Evolutionary conservation across 2,888 invertebrate genomes (phyloP).

Genomic region (Eubasilissa splendida): DNA sequence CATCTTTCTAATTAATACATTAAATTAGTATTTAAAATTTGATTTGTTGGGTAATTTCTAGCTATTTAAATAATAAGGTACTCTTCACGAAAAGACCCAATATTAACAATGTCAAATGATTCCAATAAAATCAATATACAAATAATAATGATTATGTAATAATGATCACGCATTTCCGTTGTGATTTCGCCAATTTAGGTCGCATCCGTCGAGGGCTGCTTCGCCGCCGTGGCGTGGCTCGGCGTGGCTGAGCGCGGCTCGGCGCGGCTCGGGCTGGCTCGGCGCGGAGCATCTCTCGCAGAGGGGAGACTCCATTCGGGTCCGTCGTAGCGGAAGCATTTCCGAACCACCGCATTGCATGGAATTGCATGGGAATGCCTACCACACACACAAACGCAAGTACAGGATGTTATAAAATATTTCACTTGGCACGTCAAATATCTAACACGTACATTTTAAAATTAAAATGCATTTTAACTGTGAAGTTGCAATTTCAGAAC

Average conservation of each 20-base stretch:
- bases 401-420: not conserved
- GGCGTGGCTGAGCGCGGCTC: slow-evolving; percentile 2
- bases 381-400: slow-evolving; percentile 8
- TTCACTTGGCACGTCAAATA: no score
- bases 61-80: no score
- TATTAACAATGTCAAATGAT: no score
- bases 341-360: slow-evolving; percentile 57
- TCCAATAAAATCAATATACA: no score
- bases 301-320: slow-evolving; percentile 55
- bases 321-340: slow-evolving; percentile 55
- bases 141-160: no score
- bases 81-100: no score
- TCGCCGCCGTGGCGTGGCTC: not conserved
- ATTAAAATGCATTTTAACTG: no score
- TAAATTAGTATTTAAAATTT: no score
- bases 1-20: no score
- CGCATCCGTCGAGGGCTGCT: not conserved
- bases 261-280: slow-evolving; percentile 9
- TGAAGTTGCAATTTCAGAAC: no score
- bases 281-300: slow-evolving; percentile 38
- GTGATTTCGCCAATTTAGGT: not conserved
- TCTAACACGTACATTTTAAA: no score
- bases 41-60: no score
- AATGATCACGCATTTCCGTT: not conserved
- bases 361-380: slow-evolving; percentile 46